These are phyloP conservation scores for Temnothorax unifasciatus DNA, from an alignment of 2,888 invertebrate species.

Conservation along the genomic window DNA sequence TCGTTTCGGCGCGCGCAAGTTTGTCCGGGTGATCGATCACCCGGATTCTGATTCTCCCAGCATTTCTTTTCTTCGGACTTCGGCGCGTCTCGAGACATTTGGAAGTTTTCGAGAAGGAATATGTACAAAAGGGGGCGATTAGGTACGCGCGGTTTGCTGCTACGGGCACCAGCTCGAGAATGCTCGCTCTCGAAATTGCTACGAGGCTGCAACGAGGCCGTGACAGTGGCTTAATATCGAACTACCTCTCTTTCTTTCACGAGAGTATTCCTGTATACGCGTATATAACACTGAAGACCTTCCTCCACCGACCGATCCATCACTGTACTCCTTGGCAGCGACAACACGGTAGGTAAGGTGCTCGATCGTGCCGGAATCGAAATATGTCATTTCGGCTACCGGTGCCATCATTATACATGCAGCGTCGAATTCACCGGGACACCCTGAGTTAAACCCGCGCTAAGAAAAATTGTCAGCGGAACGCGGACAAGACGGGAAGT, in stretches of 20 bases:
- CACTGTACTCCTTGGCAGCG: constrained; percentile 73
- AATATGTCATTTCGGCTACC: constrained; percentile 70
- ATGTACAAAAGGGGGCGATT: constrained; percentile 18
- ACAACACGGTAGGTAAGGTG: constrained; percentile 67
- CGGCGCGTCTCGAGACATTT: constrained; percentile 26
- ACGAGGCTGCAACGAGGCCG: constrained; percentile 12
- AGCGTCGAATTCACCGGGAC: constrained; percentile 31
- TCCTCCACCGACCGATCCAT: constrained; percentile 72
- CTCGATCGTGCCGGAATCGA: constrained; percentile 58
- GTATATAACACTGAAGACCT: constrained; percentile 24
- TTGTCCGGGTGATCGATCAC: constrained; percentile 51
- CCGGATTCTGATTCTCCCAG: constrained; percentile 19
- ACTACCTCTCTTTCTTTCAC: constrained; percentile 9
- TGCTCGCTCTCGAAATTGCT: constrained; percentile 7
- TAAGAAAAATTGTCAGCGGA: constrained; percentile 12
- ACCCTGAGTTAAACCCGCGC: not conserved
- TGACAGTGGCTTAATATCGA: constrained; percentile 45
- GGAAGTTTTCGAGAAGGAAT: constrained; percentile 15
- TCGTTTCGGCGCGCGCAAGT: constrained; percentile 30
- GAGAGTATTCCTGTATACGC: constrained; percentile 15
- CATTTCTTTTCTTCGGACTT: constrained; percentile 47
- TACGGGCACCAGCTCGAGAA: constrained; percentile 8
- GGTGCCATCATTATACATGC: constrained; percentile 58
- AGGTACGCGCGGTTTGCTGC: constrained; percentile 42
- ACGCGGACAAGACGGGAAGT: constrained; percentile 36